Conservation (phyloP, 2,113 vertebrate species). For the Rafetus swinhoei region DNA sequence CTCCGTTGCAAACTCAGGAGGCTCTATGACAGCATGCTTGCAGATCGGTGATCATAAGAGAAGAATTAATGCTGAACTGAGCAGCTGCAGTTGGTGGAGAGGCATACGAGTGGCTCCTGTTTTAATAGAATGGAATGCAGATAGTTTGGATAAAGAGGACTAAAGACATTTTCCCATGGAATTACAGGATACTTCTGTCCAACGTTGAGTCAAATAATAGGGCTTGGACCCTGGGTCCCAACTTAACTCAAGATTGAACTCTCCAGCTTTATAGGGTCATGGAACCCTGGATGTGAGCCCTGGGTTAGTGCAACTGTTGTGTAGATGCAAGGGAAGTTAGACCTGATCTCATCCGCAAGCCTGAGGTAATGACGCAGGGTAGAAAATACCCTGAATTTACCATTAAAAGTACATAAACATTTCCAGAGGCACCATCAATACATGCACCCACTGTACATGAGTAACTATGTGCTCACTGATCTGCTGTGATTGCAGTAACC, state of each 20-base stretch:
- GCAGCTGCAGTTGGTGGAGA: not conserved
- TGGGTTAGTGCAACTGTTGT: not conserved
- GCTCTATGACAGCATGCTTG: not conserved
- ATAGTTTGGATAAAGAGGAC: too few species aligned
- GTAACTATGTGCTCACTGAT: not conserved
- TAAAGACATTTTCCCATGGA: not conserved
- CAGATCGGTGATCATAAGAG: not conserved
- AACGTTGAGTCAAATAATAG: not conserved
- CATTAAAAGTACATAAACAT: not conserved
- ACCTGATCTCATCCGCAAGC: not conserved
- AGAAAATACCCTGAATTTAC: not conserved
- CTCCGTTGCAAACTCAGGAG: not conserved
- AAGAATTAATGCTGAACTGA: not conserved
- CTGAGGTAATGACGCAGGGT: not conserved
- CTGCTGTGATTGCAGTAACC: not conserved
- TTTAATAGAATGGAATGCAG: too few species aligned
- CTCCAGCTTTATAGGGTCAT: not conserved
- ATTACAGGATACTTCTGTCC: not conserved
- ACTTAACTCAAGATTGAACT: not conserved
- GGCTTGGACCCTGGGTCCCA: not conserved
- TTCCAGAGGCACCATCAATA: not conserved
- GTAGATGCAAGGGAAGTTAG: not conserved
- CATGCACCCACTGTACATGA: not conserved
- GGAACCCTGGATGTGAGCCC: not conserved
- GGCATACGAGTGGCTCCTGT: too few species aligned